phyloP scores from a whole-genome alignment of 2,113 vertebrate genomes.

The Callipepla squamata region DNA sequence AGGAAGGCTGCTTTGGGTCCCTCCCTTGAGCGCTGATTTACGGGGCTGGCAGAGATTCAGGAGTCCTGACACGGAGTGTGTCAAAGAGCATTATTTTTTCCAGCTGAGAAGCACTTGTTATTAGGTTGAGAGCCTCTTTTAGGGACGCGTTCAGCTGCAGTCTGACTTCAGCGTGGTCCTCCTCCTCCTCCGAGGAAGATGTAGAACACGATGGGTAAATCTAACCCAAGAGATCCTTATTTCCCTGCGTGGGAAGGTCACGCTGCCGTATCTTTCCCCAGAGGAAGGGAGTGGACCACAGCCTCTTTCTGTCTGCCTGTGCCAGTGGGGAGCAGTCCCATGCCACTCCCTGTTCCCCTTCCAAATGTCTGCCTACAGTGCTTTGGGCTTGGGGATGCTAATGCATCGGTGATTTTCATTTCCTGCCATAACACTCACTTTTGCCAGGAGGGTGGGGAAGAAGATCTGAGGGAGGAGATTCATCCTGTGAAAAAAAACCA shows the following conservation, averaged over 20 bases:
- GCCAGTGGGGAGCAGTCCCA: background rate
- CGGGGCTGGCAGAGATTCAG: constrained; percentile 19
- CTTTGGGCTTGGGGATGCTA: background rate
- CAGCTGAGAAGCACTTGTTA: background rate
- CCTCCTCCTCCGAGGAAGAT: background rate
- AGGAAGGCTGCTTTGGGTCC: constrained; percentile 36
- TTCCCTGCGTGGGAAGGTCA: background rate
- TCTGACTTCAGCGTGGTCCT: background rate
- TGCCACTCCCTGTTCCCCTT: background rate
- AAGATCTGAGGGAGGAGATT: background rate
- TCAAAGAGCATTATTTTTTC: background rate
- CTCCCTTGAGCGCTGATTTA: constrained; percentile 50
- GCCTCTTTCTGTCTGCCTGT: background rate
- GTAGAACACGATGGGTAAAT: background rate
- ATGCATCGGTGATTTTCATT: background rate
- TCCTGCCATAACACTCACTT: background rate
- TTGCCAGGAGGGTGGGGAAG: background rate
- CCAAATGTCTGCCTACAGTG: background rate
- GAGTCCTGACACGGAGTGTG: background rate
- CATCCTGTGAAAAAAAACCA: background rate
- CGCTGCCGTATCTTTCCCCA: background rate
- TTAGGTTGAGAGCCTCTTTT: background rate
- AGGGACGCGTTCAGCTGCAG: too few relatives aligned
- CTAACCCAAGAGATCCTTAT: background rate
- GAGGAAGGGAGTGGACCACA: background rate